Evolutionary conservation across 2,797 vertebrate species (phyloP).

Genomic region (Fringilla coelebs): DNA sequence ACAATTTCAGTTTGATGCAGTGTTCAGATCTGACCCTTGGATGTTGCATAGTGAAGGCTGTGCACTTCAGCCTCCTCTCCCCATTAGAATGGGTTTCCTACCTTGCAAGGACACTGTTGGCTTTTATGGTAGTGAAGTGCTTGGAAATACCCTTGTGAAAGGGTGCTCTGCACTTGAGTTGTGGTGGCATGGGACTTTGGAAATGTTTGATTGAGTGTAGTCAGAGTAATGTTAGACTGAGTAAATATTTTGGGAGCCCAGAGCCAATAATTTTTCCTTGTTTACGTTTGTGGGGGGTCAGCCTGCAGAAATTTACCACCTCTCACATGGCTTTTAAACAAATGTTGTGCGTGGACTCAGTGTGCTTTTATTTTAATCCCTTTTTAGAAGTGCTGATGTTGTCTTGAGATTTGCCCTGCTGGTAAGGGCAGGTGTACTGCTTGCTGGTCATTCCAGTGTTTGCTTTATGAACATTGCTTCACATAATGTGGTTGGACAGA

Average conservation of each 20-base stretch:
- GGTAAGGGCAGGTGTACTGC: background rate
- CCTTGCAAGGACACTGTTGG: background rate
- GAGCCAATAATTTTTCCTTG: slow-evolving; percentile 12
- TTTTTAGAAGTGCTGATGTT: background rate
- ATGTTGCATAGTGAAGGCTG: background rate
- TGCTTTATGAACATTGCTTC: background rate
- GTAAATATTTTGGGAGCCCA: slow-evolving; percentile 20
- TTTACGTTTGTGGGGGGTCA: background rate
- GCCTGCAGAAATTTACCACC: background rate
- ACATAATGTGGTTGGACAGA: background rate
- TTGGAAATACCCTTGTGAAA: background rate
- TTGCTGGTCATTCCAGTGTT: background rate
- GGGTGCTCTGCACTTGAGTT: background rate
- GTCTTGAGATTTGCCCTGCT: background rate
- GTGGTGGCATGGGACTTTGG: background rate
- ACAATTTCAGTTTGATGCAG: background rate
- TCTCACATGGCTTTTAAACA: background rate
- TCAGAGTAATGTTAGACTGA: background rate
- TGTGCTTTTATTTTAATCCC: slow-evolving; percentile 2
- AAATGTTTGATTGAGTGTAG: background rate
- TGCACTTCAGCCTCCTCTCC: background rate
- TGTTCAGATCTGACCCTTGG: background rate
- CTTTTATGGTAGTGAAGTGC: background rate
- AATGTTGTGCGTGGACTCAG: background rate
- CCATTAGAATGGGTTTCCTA: background rate